phyloP scores from a whole-genome alignment of 2,888 invertebrate species.

The Tachina lurida region DNA sequence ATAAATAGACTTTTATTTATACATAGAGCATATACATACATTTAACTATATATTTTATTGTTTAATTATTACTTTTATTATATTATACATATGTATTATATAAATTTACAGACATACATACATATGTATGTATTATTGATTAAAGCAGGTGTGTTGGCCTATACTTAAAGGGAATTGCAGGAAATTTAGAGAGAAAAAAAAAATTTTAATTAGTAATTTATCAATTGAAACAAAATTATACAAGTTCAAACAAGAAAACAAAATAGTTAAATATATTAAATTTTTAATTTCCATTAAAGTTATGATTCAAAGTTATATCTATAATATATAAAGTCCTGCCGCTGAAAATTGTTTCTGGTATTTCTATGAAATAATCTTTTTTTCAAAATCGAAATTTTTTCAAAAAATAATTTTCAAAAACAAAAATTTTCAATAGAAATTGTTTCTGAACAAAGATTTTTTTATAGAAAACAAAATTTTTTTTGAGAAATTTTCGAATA shows the following conservation, averaged over 20 bases:
- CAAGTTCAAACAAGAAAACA: constrained; percentile 13
- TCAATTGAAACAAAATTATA: constrained; percentile 38
- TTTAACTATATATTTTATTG: constrained; percentile 6
- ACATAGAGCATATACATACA: constrained; percentile 25
- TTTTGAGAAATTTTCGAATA: too few relatives aligned
- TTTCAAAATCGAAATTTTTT: background rate
- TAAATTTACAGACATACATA: background rate
- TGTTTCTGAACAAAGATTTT: too few relatives aligned
- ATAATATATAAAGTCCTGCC: background rate
- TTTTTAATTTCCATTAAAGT: constrained; percentile 23
- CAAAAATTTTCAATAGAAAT: background rate
- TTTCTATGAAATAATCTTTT: constrained; percentile 3
- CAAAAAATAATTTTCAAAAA: too few relatives aligned
- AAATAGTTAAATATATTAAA: constrained; percentile 40
- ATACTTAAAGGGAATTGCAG: constrained; percentile 14
- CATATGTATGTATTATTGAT: constrained; percentile 18
- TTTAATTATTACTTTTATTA: constrained; percentile 25
- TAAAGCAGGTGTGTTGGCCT: background rate
- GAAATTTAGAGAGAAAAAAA: constrained; percentile 14
- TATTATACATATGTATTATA: background rate
- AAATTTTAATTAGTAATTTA: constrained; percentile 19
- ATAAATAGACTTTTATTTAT: constrained; percentile 44
- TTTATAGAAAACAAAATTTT: background rate
- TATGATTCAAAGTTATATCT: constrained; percentile 21
- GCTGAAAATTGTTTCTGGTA: background rate